Base-by-base conservation (phyloP, 2,888 invertebrate species). In the Adineta ricciae region DNA sequence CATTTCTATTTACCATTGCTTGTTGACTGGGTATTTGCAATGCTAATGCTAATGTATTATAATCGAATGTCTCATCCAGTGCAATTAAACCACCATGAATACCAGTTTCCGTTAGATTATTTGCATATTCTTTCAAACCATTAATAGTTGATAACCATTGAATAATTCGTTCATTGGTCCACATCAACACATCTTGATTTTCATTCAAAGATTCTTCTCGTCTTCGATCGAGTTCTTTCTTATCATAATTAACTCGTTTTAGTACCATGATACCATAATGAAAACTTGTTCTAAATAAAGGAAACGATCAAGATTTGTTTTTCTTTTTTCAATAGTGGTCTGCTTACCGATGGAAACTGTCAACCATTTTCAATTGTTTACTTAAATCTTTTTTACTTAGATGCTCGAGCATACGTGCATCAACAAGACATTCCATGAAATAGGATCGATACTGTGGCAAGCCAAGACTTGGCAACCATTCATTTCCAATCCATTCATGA, bases 401-500 rank as follows among this genome's bases (percentile, higher is more conserved):
- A 92, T 99, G 98, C 91, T 99, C 99, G 88, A 99, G 91, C 99
- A 99, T 99, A 88, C 99, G 92, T 84, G 99, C 99, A 92, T 99
- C 99, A 86, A 99, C 97, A 89, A 99, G 92, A 91, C 98, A 98
- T 92, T 99, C 99, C 99, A 99, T 99, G 91, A 99, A 99, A 87
- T 97, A 97, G 87, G 96, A 96, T 88, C 99, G 93, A 91, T 98
- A 99, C 90, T 98, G 97, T 49, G 97, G 96, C 90, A 99, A 92
- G 84, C 97, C 98, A 87, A 99, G 92, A 73, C 95, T 94, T 24
- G 96, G 96, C 88, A 99, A 93, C 98, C 98, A 99, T 88, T 95
- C 94, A 91, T 99, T 99, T 87, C 97, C 98, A 89, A 98, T 96
- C 98, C 99, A 99, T 92, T 99, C 98, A 92, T 99, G 99, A 92